Conservation (phyloP, 2,113 vertebrate genomes). For the Chaetorhynchus papuensis region DNA sequence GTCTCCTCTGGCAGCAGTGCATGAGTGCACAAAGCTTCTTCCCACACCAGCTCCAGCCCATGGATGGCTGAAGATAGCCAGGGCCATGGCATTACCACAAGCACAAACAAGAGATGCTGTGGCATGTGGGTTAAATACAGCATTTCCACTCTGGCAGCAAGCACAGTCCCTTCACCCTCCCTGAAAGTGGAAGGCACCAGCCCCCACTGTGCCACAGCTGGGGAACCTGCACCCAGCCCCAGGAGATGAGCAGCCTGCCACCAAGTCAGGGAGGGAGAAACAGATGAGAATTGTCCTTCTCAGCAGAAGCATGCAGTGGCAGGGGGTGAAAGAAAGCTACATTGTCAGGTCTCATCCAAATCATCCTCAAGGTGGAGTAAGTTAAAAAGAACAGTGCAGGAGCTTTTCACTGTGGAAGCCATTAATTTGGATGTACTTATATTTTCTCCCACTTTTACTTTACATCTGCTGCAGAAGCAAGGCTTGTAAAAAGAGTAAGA, state of each 20-base stretch:
- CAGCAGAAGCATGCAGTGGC: not conserved
- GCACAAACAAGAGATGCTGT: not conserved
- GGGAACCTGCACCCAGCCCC: not conserved
- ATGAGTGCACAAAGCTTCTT: not conserved
- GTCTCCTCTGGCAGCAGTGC: not conserved
- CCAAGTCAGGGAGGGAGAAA: rapidly evolving
- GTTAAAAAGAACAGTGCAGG: not conserved
- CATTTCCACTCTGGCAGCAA: not conserved
- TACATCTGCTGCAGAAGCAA: not conserved
- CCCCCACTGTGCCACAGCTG: not conserved
- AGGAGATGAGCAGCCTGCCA: not conserved
- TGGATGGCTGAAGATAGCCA: rapidly evolving
- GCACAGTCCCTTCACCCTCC: not conserved
- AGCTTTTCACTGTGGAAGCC: not conserved
- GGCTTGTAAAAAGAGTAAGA: not conserved
- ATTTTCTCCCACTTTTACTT: not conserved
- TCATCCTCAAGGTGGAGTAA: not conserved
- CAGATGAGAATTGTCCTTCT: not conserved
- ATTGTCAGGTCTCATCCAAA: not conserved
- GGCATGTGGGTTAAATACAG: not conserved
- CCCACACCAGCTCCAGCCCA: not conserved
- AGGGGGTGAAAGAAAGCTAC: not conserved
- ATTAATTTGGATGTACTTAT: not conserved
- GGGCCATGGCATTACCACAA: rapidly evolving
- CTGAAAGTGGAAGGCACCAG: rapidly evolving